phyloP scores from a whole-genome alignment of 2,113 vertebrate species.

The Arenaria interpres region DNA sequence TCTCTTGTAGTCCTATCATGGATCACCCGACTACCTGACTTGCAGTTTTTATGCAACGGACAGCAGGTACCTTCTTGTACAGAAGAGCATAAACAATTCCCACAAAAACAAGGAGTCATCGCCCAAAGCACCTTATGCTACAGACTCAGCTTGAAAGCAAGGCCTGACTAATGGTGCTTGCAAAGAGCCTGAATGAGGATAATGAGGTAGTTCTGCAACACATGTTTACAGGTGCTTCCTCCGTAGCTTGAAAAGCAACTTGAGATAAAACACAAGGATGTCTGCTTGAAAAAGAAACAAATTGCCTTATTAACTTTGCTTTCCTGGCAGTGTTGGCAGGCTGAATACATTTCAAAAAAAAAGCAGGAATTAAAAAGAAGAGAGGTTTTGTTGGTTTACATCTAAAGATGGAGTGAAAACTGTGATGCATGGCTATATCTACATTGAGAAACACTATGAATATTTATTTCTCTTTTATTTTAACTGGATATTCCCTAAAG shows the following conservation, averaged over 20 bases:
- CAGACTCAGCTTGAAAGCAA: not conserved
- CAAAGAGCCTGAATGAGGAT: conserved; percentile 14
- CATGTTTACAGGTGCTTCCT: conserved; percentile 48
- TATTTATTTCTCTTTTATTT: conserved; percentile 25
- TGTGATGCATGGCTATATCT: not conserved
- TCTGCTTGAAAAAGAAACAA: conserved; percentile 56
- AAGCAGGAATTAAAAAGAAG: not conserved
- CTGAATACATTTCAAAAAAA: not conserved
- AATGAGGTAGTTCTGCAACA: conserved; percentile 35
- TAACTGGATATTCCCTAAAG: not conserved
- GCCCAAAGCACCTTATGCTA: not conserved
- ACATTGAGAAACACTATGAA: not conserved
- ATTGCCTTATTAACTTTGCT: conserved; percentile 48
- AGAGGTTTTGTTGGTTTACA: not conserved
- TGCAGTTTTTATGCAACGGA: not conserved
- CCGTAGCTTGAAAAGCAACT: conserved; percentile 19
- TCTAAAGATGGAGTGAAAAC: not conserved
- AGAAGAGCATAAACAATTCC: not conserved
- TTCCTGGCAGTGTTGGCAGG: conserved; percentile 7
- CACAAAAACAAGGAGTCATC: not conserved
- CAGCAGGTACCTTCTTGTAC: not conserved
- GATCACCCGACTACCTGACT: not conserved
- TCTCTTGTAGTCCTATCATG: not conserved
- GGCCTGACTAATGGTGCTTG: not conserved
- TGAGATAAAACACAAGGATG: conserved; percentile 50